Evolutionary conservation across 2,113 vertebrate genomes (phyloP), one percentile per base, ranked within the genome.

Genomic region (Trachemys scripta): DNA sequence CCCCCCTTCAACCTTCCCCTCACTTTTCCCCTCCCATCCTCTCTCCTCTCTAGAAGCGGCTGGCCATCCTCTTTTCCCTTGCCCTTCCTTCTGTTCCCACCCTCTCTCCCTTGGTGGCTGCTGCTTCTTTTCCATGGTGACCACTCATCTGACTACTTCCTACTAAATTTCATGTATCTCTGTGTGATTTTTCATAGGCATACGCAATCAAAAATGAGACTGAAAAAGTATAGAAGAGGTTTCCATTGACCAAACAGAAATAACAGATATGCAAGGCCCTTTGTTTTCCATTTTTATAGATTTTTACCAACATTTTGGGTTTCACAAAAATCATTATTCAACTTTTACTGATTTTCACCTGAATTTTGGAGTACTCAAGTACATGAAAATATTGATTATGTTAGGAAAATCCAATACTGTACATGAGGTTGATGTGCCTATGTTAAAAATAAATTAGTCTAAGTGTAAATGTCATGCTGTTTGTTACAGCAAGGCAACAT

Each of bases 1-100:
- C 91, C 91, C 72, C 80, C 89, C 95, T 94, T 96, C 92, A 98
- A 90, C 93, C 90, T 97, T 93, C 83, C 82, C 78, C 96, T 69
- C 53, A 90, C 25, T 82, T 92, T 91, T 88, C 75, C 54, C 85
- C 89, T 94, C 47, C 84, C 69, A 45, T 82, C 35, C 62, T 27
- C n/a, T 59, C 42, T 65, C 25, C 59, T 17, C 8, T 90, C 82
- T 92, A 50, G 82, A 96, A 93, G 22, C 51, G 80, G 78, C 49
- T 92, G 95, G 90, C 75, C 53, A 84, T 92, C 96, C 35, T 82
- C 29, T 49, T 54, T 38, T 51, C 38, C 22, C 14, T 27, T 5
- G 80, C 22, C 47, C 10, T 54, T 94, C 72, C 93, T 95, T 76
- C 86, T 69, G 82, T 65, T 83, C 53, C 50, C 54, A 90, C 17